Evolutionary conservation across 2,113 vertebrate species (phyloP), one percentile per base, ranked within the genome.

Genomic region (Pardalotus punctatus): DNA sequence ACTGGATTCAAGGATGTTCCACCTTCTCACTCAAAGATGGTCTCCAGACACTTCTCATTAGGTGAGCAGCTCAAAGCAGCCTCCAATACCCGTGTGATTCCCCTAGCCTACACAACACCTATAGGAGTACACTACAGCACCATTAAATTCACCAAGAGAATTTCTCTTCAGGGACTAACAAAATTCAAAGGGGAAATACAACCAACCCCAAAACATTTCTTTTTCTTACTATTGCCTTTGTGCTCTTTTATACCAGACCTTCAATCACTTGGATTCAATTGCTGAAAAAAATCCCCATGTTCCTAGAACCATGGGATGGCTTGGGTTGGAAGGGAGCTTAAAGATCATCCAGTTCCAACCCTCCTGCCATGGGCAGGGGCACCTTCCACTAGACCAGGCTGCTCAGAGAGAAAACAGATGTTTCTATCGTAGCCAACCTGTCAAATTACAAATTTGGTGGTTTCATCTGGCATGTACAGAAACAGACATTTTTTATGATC

Each of bases 71-170:
- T 71, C 58, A 58, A 13, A 85, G 70, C 38, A 88, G 38, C 18
- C 56, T 66, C 47, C n/a, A 87, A 29, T 18, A 54, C 23, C n/a
- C 35, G 21, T 1, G 1, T 14, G 29, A 72, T 48, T 48, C 40
- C 56, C 65, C 42, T 13, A 70, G 69, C 22, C 42, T 24, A 50
- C 23, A 57, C 7, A 43, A 33, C 14, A 54, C 5, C 38, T 61
- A 1, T 18, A 50, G 0, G 14, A 71, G 19, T 17, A 19, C 22
- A n/a, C 18, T 21, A 29, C 0, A 51, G 50, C 18, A 47, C 12
- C 50, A 91, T 18, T 35, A 77, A 90, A 87, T 22, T 35, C 53
- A 93, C 14, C 7, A 14, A 31, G 6, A 66, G 15, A 70, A 66
- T 71, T 80, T 86, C 61, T 86, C 42, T 66, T 45, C 57, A 36